These are phyloP conservation scores for Eueremaeus valkanovi DNA, from an alignment of 2,888 invertebrate species.

Conservation along the genomic window DNA sequence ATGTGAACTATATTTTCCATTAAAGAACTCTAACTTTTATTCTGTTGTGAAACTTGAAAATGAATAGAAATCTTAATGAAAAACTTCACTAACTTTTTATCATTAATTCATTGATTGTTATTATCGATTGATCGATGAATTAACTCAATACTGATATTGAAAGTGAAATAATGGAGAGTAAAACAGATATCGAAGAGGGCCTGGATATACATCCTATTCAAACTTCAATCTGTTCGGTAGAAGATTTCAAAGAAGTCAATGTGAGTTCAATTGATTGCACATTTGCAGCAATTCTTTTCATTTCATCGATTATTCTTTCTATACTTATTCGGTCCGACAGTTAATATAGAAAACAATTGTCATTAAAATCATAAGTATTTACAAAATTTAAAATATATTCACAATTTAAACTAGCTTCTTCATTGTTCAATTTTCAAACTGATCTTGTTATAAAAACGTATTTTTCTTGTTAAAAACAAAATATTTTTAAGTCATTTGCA, in stretches of 20 bases:
- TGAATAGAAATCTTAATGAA: too few relatives aligned
- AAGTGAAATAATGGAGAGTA: background rate
- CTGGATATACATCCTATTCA: constrained; percentile 11
- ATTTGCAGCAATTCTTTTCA: too few relatives aligned
- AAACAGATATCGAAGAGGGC: constrained; percentile 18
- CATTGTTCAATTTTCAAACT: too few relatives aligned
- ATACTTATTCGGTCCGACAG: background rate
- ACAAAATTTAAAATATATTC: too few relatives aligned
- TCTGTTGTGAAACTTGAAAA: background rate
- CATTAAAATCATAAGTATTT: too few relatives aligned
- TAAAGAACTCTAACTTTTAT: background rate
- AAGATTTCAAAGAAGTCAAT: constrained; percentile 39
- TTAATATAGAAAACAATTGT: background rate
- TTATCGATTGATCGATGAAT: background rate
- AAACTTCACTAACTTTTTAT: too few relatives aligned
- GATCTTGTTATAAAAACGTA: too few relatives aligned
- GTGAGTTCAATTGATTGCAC: constrained; percentile 27
- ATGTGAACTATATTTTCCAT: background rate
- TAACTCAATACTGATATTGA: background rate
- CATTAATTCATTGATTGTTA: background rate
- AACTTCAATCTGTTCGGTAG: constrained; percentile 14
- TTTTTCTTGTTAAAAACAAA: too few relatives aligned
- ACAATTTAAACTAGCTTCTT: too few relatives aligned
- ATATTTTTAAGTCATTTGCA: too few relatives aligned
- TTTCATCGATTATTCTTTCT: too few relatives aligned